Base-by-base conservation (phyloP, 2,888 invertebrate genomes). In the Oasisia sp. region DNA sequence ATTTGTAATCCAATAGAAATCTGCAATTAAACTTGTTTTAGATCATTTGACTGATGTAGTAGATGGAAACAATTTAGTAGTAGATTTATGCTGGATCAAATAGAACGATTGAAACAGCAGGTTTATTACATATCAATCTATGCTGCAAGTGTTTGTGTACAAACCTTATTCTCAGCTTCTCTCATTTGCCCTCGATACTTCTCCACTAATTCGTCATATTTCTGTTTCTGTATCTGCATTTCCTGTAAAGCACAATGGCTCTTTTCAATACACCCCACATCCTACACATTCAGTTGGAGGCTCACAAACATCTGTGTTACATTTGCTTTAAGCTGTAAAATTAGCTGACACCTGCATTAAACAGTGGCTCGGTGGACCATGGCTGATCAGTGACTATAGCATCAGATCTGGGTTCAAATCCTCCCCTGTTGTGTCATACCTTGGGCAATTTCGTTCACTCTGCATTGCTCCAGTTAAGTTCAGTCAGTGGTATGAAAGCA, bases 141-240 rank as follows among this genome's bases (percentile, higher is more conserved):
- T 74, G 74, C 74, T 74, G 74, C 74, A 74, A 74, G 27, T 27
- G 74, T 74, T 74, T 27, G 19, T 74, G 19, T 74, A 74, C 74
- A 74, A 32, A 95, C 95, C 95, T 94, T 94, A 74, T 94, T 93
- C 92, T 95, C 95, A 56, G 94, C 94, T 89, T 95, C 95, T 92
- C 94, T 95, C 74, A 94, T 94, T 74, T 95, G 95, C 12, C 93
- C 92, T 92, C 94, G 94, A 91, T 95, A 95, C 93, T 95, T 95
- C 91, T 95, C 94, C 91, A 96, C 92, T 74, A 96, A 91, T 92
- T 96, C 95, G 92, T 95, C 94, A 92, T 95, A 95, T 93, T 96
- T 96, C 91, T 96, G 95, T 92, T 96, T 95, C 93, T 96, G 95
- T 92, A 96, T 96, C 92, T 95, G 95, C 92, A 96, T 93, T 93